Conservation (phyloP, 2,888 invertebrate species). For the Artemia sinica region DNA sequence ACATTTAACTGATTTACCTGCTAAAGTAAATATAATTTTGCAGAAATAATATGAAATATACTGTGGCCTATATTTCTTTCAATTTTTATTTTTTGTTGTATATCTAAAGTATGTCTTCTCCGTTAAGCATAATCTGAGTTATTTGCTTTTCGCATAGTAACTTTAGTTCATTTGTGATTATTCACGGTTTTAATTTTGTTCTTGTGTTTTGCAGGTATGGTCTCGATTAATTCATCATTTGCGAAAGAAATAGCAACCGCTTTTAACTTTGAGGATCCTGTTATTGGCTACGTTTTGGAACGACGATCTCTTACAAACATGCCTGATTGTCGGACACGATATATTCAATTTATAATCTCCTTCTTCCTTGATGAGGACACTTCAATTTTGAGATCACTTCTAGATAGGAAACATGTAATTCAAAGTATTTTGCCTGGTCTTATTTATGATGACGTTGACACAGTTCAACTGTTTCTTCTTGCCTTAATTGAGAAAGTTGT, state of each 20-base stretch:
- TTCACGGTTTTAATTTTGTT: too few relatives aligned
- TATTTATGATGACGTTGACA: not conserved
- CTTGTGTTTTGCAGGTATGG: not conserved
- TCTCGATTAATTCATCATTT: not conserved
- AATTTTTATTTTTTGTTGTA: too few relatives aligned
- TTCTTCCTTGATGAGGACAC: not conserved
- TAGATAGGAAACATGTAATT: conserved; percentile 4
- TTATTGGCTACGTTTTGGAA: conserved; percentile 1
- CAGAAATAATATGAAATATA: too few relatives aligned
- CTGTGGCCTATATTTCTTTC: too few relatives aligned
- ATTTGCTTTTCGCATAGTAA: too few relatives aligned
- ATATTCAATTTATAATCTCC: conserved; percentile 3
- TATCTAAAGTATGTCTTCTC: too few relatives aligned
- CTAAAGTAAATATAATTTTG: too few relatives aligned
- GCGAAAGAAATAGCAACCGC: not conserved
- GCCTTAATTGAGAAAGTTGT: conserved; percentile 12
- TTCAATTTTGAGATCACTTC: not conserved
- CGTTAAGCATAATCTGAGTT: too few relatives aligned
- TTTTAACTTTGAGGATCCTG: not conserved
- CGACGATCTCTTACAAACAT: not conserved
- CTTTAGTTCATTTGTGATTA: too few relatives aligned
- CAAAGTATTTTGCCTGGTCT: not conserved
- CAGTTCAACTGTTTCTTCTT: conserved; percentile 6
- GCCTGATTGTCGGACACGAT: not conserved
- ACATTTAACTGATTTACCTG: too few relatives aligned